phyloP scores from a whole-genome alignment of 2,888 invertebrate genomes.

The Dexiosoma caninum region DNA sequence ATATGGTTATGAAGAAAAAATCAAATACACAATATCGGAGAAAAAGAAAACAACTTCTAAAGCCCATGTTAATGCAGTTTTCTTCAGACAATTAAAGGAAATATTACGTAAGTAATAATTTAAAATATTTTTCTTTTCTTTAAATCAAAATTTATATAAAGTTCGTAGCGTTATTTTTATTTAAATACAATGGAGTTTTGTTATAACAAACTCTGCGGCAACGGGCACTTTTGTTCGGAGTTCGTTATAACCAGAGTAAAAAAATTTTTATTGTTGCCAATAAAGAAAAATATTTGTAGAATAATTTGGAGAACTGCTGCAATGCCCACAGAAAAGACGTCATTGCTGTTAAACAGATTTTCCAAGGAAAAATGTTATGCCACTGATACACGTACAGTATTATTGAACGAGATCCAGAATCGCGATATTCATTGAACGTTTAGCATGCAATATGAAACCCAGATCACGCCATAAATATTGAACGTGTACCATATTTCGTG shows the following conservation, averaged over 20 bases:
- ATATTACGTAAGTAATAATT: constrained; percentile 79
- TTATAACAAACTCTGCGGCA: neutral
- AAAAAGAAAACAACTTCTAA: constrained; percentile 81
- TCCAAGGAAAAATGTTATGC: constrained; percentile 41
- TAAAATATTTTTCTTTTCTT: neutral
- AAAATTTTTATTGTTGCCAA: no score
- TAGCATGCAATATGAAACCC: no score
- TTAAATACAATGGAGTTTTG: neutral
- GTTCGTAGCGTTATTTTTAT: neutral
- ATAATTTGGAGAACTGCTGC: constrained; percentile 67
- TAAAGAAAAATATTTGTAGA: constrained; percentile 67
- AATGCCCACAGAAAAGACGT: constrained; percentile 66
- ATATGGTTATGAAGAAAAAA: constrained; percentile 83
- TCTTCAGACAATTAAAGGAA: constrained; percentile 84
- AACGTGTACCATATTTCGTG: no score
- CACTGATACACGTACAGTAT: no score
- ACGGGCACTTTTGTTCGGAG: constrained; percentile 22
- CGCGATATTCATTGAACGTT: no score
- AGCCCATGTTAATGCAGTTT: constrained; percentile 87
- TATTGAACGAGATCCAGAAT: no score
- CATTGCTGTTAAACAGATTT: constrained; percentile 52
- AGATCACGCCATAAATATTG: no score
- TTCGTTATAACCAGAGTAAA: no score
- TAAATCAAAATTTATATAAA: neutral
- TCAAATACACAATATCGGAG: constrained; percentile 89